phyloP scores from a whole-genome alignment of 2,113 vertebrate species.

The Capra hircus region DNA sequence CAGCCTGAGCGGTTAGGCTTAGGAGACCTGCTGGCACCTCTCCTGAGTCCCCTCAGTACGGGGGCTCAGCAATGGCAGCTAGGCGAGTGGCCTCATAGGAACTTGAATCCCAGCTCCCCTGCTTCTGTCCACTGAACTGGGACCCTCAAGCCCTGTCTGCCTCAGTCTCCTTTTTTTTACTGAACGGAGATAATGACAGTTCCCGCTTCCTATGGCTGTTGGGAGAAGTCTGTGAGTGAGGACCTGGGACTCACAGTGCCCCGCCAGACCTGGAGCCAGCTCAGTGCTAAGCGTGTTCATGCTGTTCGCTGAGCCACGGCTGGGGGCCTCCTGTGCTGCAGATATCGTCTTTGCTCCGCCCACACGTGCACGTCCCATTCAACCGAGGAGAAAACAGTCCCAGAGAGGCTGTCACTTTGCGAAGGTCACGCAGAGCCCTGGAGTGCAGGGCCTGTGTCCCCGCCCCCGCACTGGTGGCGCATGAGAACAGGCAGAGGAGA shows the following conservation, averaged over 20 bases:
- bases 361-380: rapidly evolving
- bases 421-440: not conserved
- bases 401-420: not conserved
- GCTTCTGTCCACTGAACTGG: not conserved
- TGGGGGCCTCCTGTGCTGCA: rapidly evolving
- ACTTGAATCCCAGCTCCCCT: not conserved
- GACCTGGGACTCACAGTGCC: rapidly evolving
- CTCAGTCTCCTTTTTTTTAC: not conserved
- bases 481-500: not conserved
- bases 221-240: not conserved
- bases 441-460: not conserved
- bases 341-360: rapidly evolving
- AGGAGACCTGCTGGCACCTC: not conserved
- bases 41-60: not conserved
- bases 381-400: not conserved
- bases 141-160: too few relatives aligned
- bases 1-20: not conserved
- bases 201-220: rapidly evolving
- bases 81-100: rapidly evolving
- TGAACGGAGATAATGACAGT: rapidly evolving
- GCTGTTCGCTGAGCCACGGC: rapidly evolving
- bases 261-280: rapidly evolving
- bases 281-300: rapidly evolving
- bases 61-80: not conserved
- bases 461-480: not conserved